Evolutionary conservation across 1,140 invertebrate genomes (phyloP), one percentile per base, ranked within the genome.

Genomic region (Varroa destructor): DNA sequence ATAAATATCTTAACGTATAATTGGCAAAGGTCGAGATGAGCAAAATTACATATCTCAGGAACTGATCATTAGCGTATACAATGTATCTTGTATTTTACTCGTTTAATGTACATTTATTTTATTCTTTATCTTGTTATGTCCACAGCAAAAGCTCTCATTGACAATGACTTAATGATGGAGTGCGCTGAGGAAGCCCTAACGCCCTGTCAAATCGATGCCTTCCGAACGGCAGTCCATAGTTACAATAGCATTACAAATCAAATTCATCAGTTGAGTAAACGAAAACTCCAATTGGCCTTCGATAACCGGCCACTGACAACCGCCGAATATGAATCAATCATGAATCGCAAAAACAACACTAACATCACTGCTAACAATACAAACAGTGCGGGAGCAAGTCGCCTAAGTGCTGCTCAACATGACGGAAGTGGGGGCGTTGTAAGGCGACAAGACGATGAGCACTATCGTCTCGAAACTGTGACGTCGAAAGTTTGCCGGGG

Each of bases 151-250:
- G 61, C 61, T 40, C 61, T 67, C 2, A 67, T 67, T 2, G 46
- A 67, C 61, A 67, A 67, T 8, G 61, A 67, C 61, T 37, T 67
- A 40, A 67, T 67, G 61, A 67, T 67, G 61, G 61, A 67, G 40
- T 67, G 61, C 37, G 46, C 46, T 40, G 61, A 67, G 61, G 61
- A 67, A 40, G 61, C 61, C 2, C 46, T 67, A 37, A 46, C 61
- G 61, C 61, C 61, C 12, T 67, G 61, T 67, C 61, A 67, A 37
- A 67, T 67, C 37, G 61, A 67, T 37, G 61, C 61, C 12, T 67
- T 67, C 61, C 40, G 61, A 37, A 67, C 12, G 12, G 61, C 61
- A 12, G 61, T 67, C 12, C 61, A 67, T 46, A 40, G 46, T 37
- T 67, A 67, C 61, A 67, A 67, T 37, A 67, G 40, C 61, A 67